Evolutionary conservation across 2,797 vertebrate species (phyloP).

Genomic region (Periophthalmus magnuspinnatus): DNA sequence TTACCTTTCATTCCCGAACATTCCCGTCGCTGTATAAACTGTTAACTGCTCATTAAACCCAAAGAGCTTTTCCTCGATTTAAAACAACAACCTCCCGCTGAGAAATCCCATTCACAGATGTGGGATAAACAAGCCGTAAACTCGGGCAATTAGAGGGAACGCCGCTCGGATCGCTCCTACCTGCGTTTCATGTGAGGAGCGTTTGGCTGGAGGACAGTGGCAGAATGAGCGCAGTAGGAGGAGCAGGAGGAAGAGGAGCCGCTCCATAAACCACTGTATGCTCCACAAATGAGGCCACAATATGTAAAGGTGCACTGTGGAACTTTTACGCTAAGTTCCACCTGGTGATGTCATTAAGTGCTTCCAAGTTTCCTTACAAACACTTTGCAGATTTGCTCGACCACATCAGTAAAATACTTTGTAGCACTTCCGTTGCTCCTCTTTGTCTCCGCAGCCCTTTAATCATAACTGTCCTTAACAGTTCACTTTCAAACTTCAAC

Average conservation of each 20-base stretch:
- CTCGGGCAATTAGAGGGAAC: slow-evolving; percentile 30
- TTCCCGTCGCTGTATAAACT: slow-evolving; percentile 56
- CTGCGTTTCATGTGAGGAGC: slow-evolving; percentile 16
- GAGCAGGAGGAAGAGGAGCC: too few species aligned
- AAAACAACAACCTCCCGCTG: slow-evolving; percentile 34
- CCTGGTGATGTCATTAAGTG: too few species aligned
- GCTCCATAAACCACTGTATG: slow-evolving; percentile 11
- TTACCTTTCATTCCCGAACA: slow-evolving; percentile 38
- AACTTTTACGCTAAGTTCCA: too few species aligned
- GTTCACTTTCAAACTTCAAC: background rate
- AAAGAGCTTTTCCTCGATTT: slow-evolving; percentile 33
- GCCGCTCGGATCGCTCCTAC: slow-evolving; percentile 14
- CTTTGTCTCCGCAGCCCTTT: background rate
- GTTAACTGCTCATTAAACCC: slow-evolving; percentile 58
- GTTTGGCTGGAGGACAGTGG: slow-evolving; percentile 22
- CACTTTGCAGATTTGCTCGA: too few species aligned
- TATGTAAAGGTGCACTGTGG: background rate
- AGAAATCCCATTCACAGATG: slow-evolving; percentile 38
- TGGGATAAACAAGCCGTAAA: slow-evolving; percentile 49
- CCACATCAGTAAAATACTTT: too few species aligned
- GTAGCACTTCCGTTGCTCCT: too few species aligned
- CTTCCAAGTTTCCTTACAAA: too few species aligned
- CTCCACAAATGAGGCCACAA: background rate
- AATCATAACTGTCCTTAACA: background rate
- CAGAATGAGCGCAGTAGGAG: slow-evolving; percentile 12